Evolutionary conservation across 2,888 invertebrate genomes (phyloP).

Genomic region (Panorpa germanica): DNA sequence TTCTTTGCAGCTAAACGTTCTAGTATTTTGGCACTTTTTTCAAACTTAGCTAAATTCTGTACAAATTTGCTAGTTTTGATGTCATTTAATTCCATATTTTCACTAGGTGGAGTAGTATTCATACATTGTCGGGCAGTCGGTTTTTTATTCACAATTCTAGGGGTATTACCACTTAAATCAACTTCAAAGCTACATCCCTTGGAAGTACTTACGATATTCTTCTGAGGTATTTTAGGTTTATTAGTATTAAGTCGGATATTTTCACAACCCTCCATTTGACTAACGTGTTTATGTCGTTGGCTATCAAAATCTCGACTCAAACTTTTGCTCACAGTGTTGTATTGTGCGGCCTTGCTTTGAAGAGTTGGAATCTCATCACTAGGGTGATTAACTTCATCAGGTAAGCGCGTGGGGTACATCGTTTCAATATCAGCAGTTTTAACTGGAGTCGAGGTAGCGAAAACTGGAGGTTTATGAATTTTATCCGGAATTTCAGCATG

Average conservation of each 20-base stretch:
- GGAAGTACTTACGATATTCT: no score
- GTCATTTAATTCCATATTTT: no score
- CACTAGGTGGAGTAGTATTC: no score
- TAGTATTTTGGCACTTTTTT: conserved; percentile 29
- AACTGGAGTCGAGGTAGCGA: no score
- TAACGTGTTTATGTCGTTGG: conserved; percentile 17
- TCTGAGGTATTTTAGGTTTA: conserved; percentile 18
- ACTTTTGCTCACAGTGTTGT: conserved; percentile 22
- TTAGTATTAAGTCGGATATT: conserved; percentile 17
- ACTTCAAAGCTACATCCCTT: conserved; percentile 20
- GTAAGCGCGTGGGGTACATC: conserved; percentile 7
- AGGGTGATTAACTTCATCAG: conserved; percentile 9
- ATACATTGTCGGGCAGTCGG: no score
- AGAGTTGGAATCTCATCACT: conserved; percentile 22
- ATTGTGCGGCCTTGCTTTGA: conserved; percentile 22
- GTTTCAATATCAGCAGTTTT: conserved; percentile 4
- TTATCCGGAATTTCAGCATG: no score
- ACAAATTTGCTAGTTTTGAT: conserved; percentile 25
- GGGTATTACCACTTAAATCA: conserved; percentile 15
- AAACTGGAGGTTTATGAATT: no score
- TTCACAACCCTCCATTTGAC: conserved; percentile 15
- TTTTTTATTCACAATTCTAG: conserved; percentile 6
- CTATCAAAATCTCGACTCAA: conserved; percentile 24
- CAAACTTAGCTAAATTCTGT: conserved; percentile 39
- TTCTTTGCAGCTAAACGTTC: conserved; percentile 25